Base-by-base conservation (phyloP, 2,888 invertebrate species). In the Rotaria sp. region DNA sequence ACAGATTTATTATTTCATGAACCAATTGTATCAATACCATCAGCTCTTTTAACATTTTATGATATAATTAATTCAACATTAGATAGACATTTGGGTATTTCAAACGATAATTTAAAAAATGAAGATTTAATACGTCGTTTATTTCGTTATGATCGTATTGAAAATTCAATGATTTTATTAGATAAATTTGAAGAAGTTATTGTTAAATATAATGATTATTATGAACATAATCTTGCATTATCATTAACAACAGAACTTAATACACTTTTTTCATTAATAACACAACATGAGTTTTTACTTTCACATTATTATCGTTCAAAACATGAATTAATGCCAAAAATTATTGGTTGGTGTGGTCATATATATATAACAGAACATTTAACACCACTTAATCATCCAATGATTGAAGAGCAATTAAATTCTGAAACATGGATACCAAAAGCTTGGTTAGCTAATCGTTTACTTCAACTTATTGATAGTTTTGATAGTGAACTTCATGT, bases 281-380 rank as follows among this genome's bases (percentile, higher is more conserved):
- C 41, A 15, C 80, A 80, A n/a, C 80, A 80, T 80, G 80, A 80
- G 45, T 80, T 80, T 80, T 80, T 80, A 80, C n/a, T 80, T 26
- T 41, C 80, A 45, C n/a, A 80, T 45, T 80, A 80, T 80, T 80
- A 80, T 80, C 41, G 41, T 80, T 26, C 41, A n/a, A 80, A 80
- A 41, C 21, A 8, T 24, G 24, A 41, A 80, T n/a, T 80, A n/a
- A 80, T 80, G 80, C 80, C 80, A n/a, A 41, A 80, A n/a, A 80
- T 80, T n/a, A 10, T 45, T 45, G 80, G 80, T 13, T 80, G 80
- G 80, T 80, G 80, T 80, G 80, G 80, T 45, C 80, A 80, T 80
- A 21, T n/a, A n/a, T 80, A 80, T 80, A 1, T 80, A 26, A 41
- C 41, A 1, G 80, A 80, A 80, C 45, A 80, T 13, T 45, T 80